Percentiles rank a stretch among this genome's conserved stretches.
These are phyloP conservation scores for Scrobipalpa atriplicella DNA, from an alignment of 2,888 invertebrate species.

Conservation along the genomic window DNA sequence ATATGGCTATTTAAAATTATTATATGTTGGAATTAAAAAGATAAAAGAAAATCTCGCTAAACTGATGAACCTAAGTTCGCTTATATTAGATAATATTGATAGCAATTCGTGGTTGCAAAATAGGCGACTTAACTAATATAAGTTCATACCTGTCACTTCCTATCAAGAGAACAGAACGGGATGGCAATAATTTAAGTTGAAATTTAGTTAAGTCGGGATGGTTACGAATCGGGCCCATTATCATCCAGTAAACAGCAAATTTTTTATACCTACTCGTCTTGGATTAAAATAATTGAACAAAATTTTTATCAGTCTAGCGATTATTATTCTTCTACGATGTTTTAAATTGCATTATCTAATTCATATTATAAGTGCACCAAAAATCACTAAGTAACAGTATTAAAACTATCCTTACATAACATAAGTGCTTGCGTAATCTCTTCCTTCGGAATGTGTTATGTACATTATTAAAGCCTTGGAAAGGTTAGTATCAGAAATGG, in stretches of 20 bases:
- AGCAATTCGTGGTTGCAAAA: too few species aligned
- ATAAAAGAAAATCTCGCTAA: slow-evolving; percentile 10
- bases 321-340: background rate
- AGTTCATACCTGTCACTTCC: too few species aligned
- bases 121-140: too few species aligned
- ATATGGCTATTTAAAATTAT: slow-evolving; percentile 63
- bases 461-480: slow-evolving; percentile 55
- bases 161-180: too few species aligned
- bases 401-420: slow-evolving; percentile 3
- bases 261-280: too few species aligned
- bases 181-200: too few species aligned
- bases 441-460: slow-evolving; percentile 54
- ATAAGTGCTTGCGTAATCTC: slow-evolving; percentile 20
- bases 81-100: too few species aligned
- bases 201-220: too few species aligned
- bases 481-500: slow-evolving; percentile 55
- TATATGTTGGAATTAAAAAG: background rate
- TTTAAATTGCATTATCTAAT: slow-evolving; percentile 13
- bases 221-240: too few species aligned
- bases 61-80: background rate
- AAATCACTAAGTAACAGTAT: background rate
- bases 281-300: background rate
- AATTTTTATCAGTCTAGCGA: background rate
- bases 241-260: too few species aligned
- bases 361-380: slow-evolving; percentile 50